phyloP scores from a whole-genome alignment of 2,888 invertebrate species.

The Stenodera caucasica region DNA sequence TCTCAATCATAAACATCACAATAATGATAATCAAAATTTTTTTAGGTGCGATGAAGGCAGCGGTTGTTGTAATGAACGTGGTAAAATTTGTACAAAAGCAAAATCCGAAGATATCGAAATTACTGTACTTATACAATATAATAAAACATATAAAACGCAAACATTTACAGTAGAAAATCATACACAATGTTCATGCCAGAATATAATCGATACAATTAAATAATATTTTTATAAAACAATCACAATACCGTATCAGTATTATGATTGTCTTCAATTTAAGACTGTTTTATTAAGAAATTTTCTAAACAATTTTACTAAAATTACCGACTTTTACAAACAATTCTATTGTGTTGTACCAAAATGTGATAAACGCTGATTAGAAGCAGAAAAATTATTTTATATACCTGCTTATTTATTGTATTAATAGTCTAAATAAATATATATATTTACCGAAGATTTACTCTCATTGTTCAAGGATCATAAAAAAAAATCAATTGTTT shows the following conservation, averaged over 20 bases:
- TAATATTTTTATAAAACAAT: neutral
- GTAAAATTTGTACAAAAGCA: conserved; percentile 11
- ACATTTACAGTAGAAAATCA: conserved; percentile 14
- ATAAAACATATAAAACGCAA: neutral
- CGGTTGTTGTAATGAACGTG: conserved; percentile 15
- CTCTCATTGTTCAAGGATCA: neutral
- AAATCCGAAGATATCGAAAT: conserved; percentile 11
- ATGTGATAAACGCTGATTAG: neutral
- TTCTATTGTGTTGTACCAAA: neutral
- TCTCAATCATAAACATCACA: neutral
- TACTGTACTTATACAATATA: conserved; percentile 6
- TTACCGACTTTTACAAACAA: no score
- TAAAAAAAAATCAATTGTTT: conserved; percentile 1
- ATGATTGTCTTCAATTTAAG: neutral
- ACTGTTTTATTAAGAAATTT: neutral
- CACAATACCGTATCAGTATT: conserved; percentile 8
- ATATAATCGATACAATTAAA: conserved; percentile 5
- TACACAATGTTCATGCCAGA: conserved; percentile 20
- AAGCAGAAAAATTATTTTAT: neutral
- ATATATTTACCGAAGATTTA: neutral
- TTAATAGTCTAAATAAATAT: neutral
- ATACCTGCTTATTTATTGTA: conserved; percentile 3
- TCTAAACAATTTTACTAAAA: no score
- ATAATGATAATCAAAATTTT: conserved; percentile 2
- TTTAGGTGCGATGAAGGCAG: conserved; percentile 21